phyloP scores from a whole-genome alignment of 2,113 vertebrate species.

The Aphelocoma coerulescens region DNA sequence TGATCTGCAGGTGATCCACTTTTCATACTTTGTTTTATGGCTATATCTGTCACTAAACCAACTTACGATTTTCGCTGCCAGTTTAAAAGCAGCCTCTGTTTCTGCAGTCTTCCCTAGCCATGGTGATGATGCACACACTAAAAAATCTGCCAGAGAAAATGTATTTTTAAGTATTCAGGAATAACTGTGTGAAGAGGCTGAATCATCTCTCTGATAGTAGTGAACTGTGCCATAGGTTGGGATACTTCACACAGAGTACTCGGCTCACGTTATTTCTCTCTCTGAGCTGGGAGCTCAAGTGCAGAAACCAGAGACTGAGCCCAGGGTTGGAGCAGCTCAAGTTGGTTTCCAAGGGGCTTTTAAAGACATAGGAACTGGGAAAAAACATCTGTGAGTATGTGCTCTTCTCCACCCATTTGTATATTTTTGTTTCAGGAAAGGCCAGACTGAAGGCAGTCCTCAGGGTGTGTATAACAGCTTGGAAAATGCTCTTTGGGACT shows the following conservation, averaged over 20 bases:
- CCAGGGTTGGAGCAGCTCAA: not conserved
- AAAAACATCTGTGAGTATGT: not conserved
- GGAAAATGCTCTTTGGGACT: not conserved
- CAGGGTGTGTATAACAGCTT: not conserved
- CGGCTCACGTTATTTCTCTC: not conserved
- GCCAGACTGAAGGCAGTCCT: not conserved
- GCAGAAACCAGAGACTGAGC: not conserved
- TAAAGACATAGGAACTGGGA: not conserved
- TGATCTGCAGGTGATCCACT: not conserved
- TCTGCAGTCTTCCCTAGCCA: not conserved
- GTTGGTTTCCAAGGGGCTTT: not conserved
- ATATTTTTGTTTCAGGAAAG: not conserved
- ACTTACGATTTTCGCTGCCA: not conserved
- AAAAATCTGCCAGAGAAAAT: not conserved
- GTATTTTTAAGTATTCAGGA: conserved; percentile 18
- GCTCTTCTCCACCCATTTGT: not conserved
- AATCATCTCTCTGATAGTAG: conserved; percentile 7
- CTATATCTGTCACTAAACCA: not conserved
- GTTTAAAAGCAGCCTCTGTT: conserved; percentile 1
- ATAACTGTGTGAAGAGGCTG: not conserved
- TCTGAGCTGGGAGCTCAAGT: not conserved
- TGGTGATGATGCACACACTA: not conserved
- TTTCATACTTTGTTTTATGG: not conserved
- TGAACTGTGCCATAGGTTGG: not conserved
- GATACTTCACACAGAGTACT: not conserved